phyloP scores from a whole-genome alignment of 2,113 vertebrate genomes.

The Podarcis muralis region DNA sequence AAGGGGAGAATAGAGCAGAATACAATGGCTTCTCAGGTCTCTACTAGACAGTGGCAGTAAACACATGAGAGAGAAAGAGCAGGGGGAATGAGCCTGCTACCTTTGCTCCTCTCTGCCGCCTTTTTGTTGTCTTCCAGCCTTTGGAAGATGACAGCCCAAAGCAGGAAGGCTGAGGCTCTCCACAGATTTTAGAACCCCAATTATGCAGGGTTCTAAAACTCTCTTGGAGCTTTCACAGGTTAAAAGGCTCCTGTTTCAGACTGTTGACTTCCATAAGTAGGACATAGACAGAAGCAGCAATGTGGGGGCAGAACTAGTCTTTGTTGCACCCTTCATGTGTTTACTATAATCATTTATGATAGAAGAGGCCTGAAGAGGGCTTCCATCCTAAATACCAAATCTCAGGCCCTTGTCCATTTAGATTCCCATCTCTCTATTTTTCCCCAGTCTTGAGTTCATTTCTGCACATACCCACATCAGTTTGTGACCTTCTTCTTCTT shows the following conservation, averaged over 20 bases:
- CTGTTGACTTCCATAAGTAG: too few species aligned
- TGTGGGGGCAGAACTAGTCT: too few species aligned
- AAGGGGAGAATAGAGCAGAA: too few species aligned
- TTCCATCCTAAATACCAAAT: neutral
- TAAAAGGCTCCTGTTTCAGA: too few species aligned
- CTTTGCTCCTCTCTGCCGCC: neutral
- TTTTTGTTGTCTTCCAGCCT: neutral
- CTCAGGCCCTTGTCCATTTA: slow-evolving; percentile 24
- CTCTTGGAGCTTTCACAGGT: too few species aligned
- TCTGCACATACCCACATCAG: too few species aligned
- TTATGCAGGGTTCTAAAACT: too few species aligned
- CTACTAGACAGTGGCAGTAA: too few species aligned
- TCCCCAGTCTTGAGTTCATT: too few species aligned
- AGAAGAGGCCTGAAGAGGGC: neutral
- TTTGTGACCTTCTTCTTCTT: too few species aligned
- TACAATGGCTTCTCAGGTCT: too few species aligned
- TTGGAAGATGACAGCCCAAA: neutral
- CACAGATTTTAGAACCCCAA: neutral
- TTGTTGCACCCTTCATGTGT: neutral
- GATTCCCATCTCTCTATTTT: neutral
- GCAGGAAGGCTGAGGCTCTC: neutral
- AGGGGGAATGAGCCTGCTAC: neutral
- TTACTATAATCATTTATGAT: neutral
- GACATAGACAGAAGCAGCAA: too few species aligned
- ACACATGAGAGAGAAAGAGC: neutral